Percentiles rank a stretch among this genome's conserved stretches.
Conservation (phyloP, 1,140 invertebrate species). For the Trachymyrmex cornetzi region DNA sequence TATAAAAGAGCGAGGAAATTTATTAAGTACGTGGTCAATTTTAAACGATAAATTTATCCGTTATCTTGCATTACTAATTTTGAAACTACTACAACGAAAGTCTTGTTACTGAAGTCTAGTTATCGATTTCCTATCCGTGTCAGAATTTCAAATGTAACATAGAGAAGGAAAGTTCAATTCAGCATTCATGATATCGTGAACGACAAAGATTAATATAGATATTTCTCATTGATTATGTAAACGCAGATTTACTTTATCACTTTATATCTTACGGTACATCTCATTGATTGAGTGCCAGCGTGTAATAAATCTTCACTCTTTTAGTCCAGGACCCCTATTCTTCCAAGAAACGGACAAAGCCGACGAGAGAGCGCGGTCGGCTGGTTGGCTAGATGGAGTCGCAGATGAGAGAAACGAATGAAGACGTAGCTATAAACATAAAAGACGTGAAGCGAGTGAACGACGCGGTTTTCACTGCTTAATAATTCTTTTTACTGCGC, state of each 20-base stretch:
- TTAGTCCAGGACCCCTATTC: constrained; percentile 21
- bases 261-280: neutral
- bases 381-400: constrained; percentile 25
- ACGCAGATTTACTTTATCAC: constrained; percentile 26
- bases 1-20: neutral
- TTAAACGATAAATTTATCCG: neutral
- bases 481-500: constrained; percentile 59
- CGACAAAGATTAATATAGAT: neutral
- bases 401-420: constrained; percentile 52
- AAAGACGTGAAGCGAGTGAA: constrained; percentile 67
- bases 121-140: constrained; percentile 17
- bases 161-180: neutral
- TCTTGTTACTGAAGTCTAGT: neutral
- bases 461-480: constrained; percentile 48
- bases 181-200: neutral
- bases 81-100: neutral
- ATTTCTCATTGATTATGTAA: constrained; percentile 31
- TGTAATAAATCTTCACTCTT: constrained; percentile 44
- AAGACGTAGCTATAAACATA: constrained; percentile 62
- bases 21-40: neutral
- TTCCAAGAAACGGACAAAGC: constrained; percentile 40
- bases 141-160: neutral
- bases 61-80: neutral
- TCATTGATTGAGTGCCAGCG: constrained; percentile 1
- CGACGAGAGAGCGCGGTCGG: neutral